These are phyloP conservation scores for Chaetura pelagica DNA, from an alignment of 2,113 vertebrate genomes.

Conservation along the genomic window DNA sequence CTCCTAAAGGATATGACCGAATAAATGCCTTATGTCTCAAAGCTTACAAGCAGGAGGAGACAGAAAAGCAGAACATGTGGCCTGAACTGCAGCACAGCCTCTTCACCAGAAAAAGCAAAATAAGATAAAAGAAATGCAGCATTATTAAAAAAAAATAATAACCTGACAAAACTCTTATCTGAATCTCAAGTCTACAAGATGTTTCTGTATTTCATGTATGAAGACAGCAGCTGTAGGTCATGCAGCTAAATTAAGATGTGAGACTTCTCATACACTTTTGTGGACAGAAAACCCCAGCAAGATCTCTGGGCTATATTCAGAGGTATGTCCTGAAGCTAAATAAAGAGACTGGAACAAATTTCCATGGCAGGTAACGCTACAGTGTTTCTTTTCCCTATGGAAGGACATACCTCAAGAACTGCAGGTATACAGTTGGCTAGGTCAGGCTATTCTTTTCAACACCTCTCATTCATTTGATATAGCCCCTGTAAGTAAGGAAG, in stretches of 20 bases:
- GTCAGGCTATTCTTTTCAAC: conserved; percentile 17
- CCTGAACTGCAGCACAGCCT: background rate
- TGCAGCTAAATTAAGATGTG: accelerated
- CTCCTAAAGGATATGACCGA: background rate
- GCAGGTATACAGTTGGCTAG: conserved; percentile 3
- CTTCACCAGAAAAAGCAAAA: background rate
- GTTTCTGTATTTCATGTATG: background rate
- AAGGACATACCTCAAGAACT: background rate
- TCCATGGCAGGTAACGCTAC: background rate
- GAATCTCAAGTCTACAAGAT: background rate
- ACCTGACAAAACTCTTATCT: background rate
- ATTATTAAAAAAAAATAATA: background rate
- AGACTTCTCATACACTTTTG: no score
- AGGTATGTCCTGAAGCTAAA: background rate
- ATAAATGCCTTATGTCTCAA: background rate
- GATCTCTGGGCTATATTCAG: background rate
- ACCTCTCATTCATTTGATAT: background rate
- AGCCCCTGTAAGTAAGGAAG: background rate
- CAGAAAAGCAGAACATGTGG: background rate
- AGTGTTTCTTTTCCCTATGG: background rate
- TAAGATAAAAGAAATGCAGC: background rate
- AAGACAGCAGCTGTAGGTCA: background rate
- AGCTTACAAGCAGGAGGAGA: background rate
- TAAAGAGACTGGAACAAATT: accelerated
- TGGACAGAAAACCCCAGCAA: background rate